Conservation (phyloP, 1,140 invertebrate species). For the Halictus rubicundus region DNA sequence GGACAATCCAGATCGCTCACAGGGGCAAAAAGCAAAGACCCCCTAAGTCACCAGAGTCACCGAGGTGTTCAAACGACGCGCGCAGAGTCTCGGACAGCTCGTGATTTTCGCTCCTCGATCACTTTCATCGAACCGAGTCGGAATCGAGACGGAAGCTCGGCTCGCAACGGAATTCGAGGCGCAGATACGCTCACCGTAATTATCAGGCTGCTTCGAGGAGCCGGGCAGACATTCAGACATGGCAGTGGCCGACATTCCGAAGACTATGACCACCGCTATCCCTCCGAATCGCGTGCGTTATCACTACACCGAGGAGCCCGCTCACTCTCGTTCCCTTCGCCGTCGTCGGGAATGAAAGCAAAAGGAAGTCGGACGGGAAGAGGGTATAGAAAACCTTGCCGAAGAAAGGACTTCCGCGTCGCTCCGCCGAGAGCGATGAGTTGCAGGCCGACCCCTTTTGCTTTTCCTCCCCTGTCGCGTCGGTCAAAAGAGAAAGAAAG, state of each 20-base stretch:
- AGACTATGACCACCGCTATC: conserved; percentile 2
- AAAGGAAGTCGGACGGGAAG: not conserved
- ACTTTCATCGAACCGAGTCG: not conserved
- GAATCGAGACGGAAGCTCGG: too few species aligned
- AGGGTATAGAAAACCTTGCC: not conserved
- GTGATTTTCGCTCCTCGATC: not conserved
- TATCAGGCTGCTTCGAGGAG: conserved; percentile 69
- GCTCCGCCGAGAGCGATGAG: too few species aligned
- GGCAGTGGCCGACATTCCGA: conserved; percentile 70
- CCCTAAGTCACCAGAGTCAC: too few species aligned
- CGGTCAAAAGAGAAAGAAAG: not conserved
- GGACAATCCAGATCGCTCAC: too few species aligned
- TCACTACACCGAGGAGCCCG: not conserved
- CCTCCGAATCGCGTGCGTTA: conserved; percentile 54
- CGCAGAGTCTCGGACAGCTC: too few species aligned
- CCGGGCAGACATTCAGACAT: conserved; percentile 66
- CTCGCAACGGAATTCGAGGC: not conserved
- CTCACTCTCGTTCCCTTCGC: not conserved
- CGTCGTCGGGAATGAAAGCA: too few species aligned
- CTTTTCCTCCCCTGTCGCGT: too few species aligned
- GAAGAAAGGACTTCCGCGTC: not conserved
- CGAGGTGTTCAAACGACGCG: too few species aligned
- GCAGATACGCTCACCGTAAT: conserved; percentile 55
- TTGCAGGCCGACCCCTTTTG: too few species aligned
- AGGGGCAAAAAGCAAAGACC: too few species aligned